These are phyloP conservation scores for Laticauda laticaudata DNA, from an alignment of 2,113 vertebrate species.

Conservation along the genomic window DNA sequence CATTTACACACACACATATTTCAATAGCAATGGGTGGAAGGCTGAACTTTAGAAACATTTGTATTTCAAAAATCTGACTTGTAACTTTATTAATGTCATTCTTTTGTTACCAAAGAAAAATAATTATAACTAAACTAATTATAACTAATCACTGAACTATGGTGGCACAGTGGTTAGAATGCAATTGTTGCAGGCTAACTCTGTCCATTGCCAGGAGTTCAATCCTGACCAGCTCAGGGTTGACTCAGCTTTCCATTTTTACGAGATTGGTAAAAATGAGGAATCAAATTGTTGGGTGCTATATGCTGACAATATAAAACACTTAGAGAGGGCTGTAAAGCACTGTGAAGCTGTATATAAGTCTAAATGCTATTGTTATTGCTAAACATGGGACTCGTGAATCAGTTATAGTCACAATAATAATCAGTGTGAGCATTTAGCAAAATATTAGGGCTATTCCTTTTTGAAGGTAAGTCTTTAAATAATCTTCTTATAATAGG, in stretches of 20 bases:
- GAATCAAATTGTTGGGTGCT: background rate
- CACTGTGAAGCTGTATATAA: background rate
- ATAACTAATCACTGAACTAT: background rate
- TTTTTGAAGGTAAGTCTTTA: background rate
- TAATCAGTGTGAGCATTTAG: background rate
- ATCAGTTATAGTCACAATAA: background rate
- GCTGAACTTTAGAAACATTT: background rate
- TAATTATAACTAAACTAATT: background rate
- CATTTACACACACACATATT: background rate
- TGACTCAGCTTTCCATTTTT: background rate
- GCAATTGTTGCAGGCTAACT: background rate
- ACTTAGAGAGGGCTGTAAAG: background rate
- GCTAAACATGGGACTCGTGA: background rate
- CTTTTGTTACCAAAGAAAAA: background rate
- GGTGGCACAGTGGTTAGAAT: background rate
- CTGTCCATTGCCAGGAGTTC: background rate
- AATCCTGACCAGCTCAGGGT: too few species aligned
- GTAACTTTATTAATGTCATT: background rate
- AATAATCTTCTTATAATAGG: background rate
- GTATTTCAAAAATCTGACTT: slow-evolving; percentile 5
- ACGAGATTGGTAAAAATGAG: background rate
- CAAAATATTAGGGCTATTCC: background rate
- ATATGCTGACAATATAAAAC: background rate
- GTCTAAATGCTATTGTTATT: background rate
- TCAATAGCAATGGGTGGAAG: background rate